Base-by-base conservation (phyloP, 2,797 vertebrate genomes). In the Bradypus variegatus region DNA sequence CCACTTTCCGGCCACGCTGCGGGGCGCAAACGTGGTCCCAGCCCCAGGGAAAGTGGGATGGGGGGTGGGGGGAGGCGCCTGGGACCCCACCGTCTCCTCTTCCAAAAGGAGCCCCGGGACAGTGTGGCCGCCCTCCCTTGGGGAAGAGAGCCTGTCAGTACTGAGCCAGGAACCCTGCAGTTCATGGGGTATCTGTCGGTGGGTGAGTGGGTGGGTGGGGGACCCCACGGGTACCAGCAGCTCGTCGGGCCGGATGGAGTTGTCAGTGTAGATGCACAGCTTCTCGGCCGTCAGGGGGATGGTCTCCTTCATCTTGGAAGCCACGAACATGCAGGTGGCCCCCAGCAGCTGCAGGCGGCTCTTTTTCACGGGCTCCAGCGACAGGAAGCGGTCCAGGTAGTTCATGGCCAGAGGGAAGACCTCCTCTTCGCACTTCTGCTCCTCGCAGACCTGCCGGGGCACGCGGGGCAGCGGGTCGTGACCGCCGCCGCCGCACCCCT, bases 241-340 rank as follows among this genome's bases (percentile, higher is more conserved):
- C 96, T 99, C 99, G 67, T 98, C 97, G 19, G 98, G 98, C 91
- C 97, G 98, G 96, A 99, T 98, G 90, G 99, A 99, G 98, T 99
- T 98, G 98, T 99, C 99, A 12, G 99, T 99, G 97, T 99, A 99
- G 97, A 99, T 98, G 96, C 99, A 99, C 95, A 99, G 96, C 97
- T 99, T 99, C 96, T 99, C 99, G 12, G 99, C 99, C 19, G 99
- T 99, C 96, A 99, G 96, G 84, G 99, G 99, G 92, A 99, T 98
- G 4, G 99, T 99, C 97, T 99, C 99, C 98, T 99, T 99, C 99
- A 99, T 99, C 97, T 99, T 99, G 79, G 99, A 99, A 90, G 99
- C 99, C 96, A 99, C 98, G 97, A 99, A 99, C 99, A 99, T 99
- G 97, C 99, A 99, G 69, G 98, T 98, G 79, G 99, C 99, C 96